These are phyloP conservation scores for Chunga burmeisteri DNA, from an alignment of 2,113 vertebrate genomes.

Conservation along the genomic window DNA sequence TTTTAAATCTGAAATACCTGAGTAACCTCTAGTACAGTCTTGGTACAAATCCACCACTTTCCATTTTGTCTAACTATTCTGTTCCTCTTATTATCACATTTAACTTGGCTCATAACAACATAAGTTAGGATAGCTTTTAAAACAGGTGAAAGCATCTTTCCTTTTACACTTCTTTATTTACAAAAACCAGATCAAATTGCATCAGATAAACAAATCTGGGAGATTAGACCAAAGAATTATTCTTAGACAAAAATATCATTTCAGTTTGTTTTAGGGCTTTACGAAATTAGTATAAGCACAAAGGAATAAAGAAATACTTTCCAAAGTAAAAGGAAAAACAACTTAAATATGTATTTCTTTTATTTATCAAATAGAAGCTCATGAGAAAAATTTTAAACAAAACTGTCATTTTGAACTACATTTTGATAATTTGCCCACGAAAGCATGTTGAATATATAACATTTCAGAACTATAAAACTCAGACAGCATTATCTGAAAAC, in stretches of 20 bases:
- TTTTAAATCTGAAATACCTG: not conserved
- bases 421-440: not conserved
- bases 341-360: not conserved
- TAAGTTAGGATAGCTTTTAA: not conserved
- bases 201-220: not conserved
- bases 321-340: not conserved
- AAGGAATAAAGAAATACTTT: not conserved
- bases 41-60: not conserved
- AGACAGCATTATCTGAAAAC: not conserved
- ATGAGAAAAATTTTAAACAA: not conserved
- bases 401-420: not conserved
- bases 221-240: not conserved
- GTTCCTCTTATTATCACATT: not conserved
- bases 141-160: not conserved
- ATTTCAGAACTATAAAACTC: not conserved
- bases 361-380: not conserved
- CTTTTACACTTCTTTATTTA: not conserved
- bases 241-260: not conserved
- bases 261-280: not conserved
- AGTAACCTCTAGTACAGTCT: not conserved
- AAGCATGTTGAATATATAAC: not conserved
- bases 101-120: not conserved
- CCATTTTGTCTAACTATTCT: not conserved
- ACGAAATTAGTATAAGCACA: not conserved
- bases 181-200: not conserved